Base-by-base conservation (phyloP, 2,113 vertebrate species). In the Bujurquina vittata region DNA sequence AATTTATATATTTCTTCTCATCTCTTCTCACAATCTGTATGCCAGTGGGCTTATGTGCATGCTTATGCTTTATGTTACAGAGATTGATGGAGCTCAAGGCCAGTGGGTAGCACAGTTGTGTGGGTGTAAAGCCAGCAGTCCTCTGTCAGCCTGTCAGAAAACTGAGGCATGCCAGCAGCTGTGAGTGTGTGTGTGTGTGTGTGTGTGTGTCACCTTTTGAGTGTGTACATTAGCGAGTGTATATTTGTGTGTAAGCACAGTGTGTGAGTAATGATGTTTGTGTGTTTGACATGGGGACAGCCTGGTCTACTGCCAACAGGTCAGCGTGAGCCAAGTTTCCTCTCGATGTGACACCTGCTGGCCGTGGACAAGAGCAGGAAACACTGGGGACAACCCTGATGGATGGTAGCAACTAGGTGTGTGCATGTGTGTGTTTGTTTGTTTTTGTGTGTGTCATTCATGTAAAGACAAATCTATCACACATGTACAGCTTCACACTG, bases 311-410 rank as follows among this genome's bases (percentile, higher is more conserved):
- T 85, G 93, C 93, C 90, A 94, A 67, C 84, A 79, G 84, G 83
- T 77, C 81, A 49, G 80, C 43, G 6, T 26, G 85, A 56, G 92
- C 92, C 90, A 93, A 85, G 85, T 88, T 82, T 83, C 77, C 89
- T 92, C 88, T 86, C 54, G 5, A 92, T 80, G 89, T 93, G 93
- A 94, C 92, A 95, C 93, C 92, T 94, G 92, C 92, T 94, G 94
- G 93, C 90, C 84, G 86, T 17, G 72, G 86, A 91, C 86, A 72
- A 74, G 37, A 87, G 84, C 84, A 84, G 80, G 90, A 87, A 75
- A 75, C 87, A 43, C 84, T 75, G 83, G 87, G 87, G 87, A 91
- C 37, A 23, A 73, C 78, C 63, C 59, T 88, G 84, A 90, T 85
- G 84, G 84, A 91, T 81, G 78, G 58, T 79, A 74, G 83, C 84